Conservation (phyloP, 2,113 vertebrate genomes). For the Catharus fuscescens region DNA sequence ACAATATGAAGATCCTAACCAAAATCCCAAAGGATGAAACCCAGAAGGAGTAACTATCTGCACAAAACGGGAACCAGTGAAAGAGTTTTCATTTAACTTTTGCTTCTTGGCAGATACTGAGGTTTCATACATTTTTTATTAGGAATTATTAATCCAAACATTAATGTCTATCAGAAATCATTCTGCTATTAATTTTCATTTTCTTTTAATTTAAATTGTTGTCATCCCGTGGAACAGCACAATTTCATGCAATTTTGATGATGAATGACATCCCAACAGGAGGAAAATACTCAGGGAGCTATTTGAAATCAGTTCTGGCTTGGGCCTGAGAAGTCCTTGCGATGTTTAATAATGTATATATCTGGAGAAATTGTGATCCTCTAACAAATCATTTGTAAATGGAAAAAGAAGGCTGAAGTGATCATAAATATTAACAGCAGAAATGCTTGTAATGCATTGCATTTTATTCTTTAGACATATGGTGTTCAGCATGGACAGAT, state of each 20-base stretch:
- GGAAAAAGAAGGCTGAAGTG: slow-evolving; percentile 10
- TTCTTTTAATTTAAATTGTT: slow-evolving; percentile 51
- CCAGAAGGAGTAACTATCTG: background rate
- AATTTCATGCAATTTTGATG: slow-evolving; percentile 59
- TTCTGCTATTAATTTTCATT: slow-evolving; percentile 44
- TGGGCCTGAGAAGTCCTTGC: background rate
- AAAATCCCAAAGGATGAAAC: background rate
- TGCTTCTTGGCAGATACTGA: slow-evolving; percentile 20
- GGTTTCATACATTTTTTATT: slow-evolving; percentile 36
- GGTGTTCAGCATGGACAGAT: background rate
- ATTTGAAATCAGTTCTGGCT: background rate
- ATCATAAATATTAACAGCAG: slow-evolving; percentile 17
- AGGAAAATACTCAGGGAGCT: background rate
- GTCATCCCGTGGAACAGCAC: slow-evolving; percentile 23
- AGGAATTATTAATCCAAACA: slow-evolving; percentile 50
- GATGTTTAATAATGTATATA: slow-evolving; percentile 27
- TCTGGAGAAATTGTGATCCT: slow-evolving; percentile 12
- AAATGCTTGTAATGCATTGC: background rate
- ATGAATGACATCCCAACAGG: slow-evolving; percentile 8
- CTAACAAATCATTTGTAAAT: slow-evolving; percentile 47
- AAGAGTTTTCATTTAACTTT: slow-evolving; percentile 5
- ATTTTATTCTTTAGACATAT: background rate
- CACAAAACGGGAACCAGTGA: background rate
- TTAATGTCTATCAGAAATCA: background rate
- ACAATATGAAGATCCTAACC: background rate